A percentile compares a stretch with the other conserved stretches of the same genome.
These are phyloP conservation scores for Apotomis capreana DNA, from an alignment of 2,888 invertebrate species.

Conservation along the genomic window DNA sequence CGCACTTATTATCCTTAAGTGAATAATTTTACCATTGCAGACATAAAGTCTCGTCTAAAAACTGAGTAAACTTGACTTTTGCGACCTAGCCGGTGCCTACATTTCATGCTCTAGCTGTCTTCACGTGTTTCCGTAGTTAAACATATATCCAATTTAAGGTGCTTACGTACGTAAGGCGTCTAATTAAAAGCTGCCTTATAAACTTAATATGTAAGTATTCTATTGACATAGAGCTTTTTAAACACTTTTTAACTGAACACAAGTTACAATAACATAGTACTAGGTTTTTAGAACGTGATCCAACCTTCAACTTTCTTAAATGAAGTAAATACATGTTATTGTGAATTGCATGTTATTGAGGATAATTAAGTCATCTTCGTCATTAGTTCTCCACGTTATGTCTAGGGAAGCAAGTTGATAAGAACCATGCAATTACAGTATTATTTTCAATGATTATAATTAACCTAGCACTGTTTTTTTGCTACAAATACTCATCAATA, in stretches of 20 bases:
- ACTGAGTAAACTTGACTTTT: neutral
- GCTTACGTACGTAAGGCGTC: neutral
- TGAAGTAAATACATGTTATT: neutral
- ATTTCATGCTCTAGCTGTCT: constrained; percentile 12
- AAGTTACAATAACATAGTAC: neutral
- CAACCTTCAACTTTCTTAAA: constrained; percentile 20
- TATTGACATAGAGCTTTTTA: neutral
- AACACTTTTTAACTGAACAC: neutral
- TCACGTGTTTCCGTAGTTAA: constrained; percentile 12
- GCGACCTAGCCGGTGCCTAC: constrained; percentile 12
- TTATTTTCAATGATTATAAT: too few relatives aligned
- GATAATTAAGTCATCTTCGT: constrained; percentile 2
- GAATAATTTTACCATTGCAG: constrained; percentile 10
- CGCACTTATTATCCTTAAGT: neutral
- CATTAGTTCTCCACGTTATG: neutral
- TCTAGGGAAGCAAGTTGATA: neutral
- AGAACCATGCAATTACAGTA: neutral
- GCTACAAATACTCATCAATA: too few relatives aligned
- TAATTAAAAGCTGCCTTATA: constrained; percentile 5
- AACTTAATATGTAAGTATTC: neutral
- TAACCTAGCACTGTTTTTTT: too few relatives aligned
- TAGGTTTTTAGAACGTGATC: neutral
- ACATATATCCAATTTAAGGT: neutral
- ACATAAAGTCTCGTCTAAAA: constrained; percentile 2
- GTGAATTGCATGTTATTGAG: neutral